Base-by-base conservation (phyloP, 2,113 vertebrate species). In the Neolamprologus hecqui region DNA sequence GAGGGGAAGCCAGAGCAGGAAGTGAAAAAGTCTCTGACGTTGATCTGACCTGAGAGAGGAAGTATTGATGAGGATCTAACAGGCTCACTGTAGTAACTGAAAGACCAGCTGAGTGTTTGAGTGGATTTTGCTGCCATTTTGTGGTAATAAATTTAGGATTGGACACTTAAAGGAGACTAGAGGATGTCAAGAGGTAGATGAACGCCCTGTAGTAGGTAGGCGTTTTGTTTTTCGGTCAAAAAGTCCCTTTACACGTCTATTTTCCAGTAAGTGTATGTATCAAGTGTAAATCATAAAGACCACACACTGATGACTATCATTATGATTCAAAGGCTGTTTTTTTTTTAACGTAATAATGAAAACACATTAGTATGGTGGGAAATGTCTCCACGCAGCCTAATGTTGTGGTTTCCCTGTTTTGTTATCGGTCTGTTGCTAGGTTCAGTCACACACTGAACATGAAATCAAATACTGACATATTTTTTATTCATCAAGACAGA, bases 1-100 rank as follows among this genome's bases (percentile, higher is more conserved):
- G 68, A 83, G 81, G 87, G 89, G 91, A 91, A 92, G 65, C 19
- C 57, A 51, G 51, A 80, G 68, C 89, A 93, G 94, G 94, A 95
- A 92, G 86, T 87, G 88, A 88, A 68, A 75, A 53, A 9, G 23
- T 23, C n/a, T 10, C 23, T 65, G 51, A 86, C 7, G 13, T 11
- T n/a, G 45, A 51, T 51, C 57, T 19, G 35, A 15, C 7, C 35
- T 9, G 51, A 47, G 42, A 84, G 88, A 80, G 87, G 91, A 92
- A 90, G 85, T 86, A 4, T 40, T n/a, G 54, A 82, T 37, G 82
- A 90, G 86, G 86, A 86, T 89, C 80, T 86, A 57, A 88, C 12
- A 79, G 47, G 10, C 14, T 51, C 23, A 17, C 26, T 26, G 26
- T 47, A 23, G 6, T 53, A 45, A 55, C 23, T 68, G 35, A 21